Conservation (phyloP, 2,797 vertebrate species). For the Lacerta bilineata region DNA sequence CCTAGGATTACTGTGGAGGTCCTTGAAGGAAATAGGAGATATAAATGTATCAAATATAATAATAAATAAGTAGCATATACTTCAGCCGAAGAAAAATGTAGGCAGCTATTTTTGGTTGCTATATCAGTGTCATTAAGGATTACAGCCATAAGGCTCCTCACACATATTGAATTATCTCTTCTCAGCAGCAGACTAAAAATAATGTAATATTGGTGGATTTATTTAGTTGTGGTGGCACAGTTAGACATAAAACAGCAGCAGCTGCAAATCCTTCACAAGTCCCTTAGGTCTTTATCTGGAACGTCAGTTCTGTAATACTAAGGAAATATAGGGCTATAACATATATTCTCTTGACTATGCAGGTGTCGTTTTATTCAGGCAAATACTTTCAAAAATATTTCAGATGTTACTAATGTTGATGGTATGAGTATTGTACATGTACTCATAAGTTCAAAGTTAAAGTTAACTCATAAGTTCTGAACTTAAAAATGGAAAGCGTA, state of each 20-base stretch:
- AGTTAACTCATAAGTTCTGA: too few relatives aligned
- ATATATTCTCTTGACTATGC: not conserved
- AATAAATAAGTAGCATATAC: conserved; percentile 39
- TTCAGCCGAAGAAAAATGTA: conserved; percentile 44
- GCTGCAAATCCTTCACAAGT: conserved; percentile 15
- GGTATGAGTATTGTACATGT: too few relatives aligned
- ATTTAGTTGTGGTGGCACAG: conserved; percentile 18
- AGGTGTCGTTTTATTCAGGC: not conserved
- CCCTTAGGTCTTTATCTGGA: not conserved
- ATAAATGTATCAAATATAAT: conserved; percentile 20
- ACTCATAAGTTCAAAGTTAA: not conserved
- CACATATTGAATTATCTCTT: conserved; percentile 20
- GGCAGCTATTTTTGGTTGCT: conserved; percentile 22
- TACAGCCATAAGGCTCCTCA: conserved; percentile 51
- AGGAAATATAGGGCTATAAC: not conserved
- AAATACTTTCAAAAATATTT: not conserved
- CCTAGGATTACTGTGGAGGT: not conserved
- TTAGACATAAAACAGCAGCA: conserved; percentile 20
- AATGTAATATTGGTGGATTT: not conserved
- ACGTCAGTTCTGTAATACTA: not conserved
- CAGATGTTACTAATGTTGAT: not conserved
- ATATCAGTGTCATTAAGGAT: conserved; percentile 47
- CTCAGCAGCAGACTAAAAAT: conserved; percentile 45
- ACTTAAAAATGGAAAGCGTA: too few relatives aligned
- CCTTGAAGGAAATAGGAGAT: not conserved